Evolutionary conservation across 2,888 invertebrate species (phyloP).

Genomic region (Strigamia maritima): DNA sequence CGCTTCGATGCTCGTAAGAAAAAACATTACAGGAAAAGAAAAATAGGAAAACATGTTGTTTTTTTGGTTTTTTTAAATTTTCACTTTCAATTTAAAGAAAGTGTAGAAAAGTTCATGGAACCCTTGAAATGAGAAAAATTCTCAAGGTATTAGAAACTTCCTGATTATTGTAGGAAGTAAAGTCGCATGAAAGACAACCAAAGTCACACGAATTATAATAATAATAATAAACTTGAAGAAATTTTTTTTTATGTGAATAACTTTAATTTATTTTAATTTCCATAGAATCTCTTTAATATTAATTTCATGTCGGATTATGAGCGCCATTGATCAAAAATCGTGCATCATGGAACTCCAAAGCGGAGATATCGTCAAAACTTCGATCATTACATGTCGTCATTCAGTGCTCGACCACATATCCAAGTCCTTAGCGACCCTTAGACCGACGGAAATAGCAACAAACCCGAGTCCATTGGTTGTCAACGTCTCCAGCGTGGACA

Average conservation of each 20-base stretch:
- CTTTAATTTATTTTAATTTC: not conserved
- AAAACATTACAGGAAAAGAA: not conserved
- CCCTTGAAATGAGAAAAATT: not conserved
- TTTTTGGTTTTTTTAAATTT: too few relatives aligned
- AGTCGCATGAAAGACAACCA: not conserved
- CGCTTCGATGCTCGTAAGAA: not conserved
- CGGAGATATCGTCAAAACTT: not conserved
- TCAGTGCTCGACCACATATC: constrained; percentile 39
- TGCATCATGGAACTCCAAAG: not conserved
- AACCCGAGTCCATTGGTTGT: not conserved
- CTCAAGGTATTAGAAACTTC: not conserved
- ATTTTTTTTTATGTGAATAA: not conserved
- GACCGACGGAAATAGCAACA: not conserved
- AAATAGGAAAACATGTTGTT: not conserved
- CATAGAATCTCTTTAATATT: not conserved
- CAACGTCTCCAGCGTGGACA: constrained; percentile 39
- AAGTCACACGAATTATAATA: not conserved
- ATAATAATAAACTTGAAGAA: not conserved
- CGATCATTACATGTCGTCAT: constrained; percentile 36
- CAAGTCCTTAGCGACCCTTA: constrained; percentile 34
- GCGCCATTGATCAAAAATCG: not conserved
- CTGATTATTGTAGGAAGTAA: constrained; percentile 3
- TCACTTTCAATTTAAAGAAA: constrained; percentile 5
- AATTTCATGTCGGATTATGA: not conserved
- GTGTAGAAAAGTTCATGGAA: not conserved